Evolutionary conservation across 1,140 invertebrate species (phyloP), one percentile per base, ranked within the genome.

Genomic region (Dendroctonus valens): DNA sequence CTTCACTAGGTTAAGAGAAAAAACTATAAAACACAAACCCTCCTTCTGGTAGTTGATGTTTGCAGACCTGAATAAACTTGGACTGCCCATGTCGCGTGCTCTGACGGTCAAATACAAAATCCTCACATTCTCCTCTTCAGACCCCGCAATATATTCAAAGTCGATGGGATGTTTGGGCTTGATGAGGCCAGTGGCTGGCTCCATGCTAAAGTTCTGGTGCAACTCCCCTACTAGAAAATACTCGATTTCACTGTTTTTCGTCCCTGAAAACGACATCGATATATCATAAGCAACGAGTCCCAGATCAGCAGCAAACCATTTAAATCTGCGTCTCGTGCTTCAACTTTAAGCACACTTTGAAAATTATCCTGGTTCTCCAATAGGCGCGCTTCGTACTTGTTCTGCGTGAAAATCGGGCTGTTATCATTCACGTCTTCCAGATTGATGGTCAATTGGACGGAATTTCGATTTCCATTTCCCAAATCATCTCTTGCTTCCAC

Each of bases 361-460:
- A 96, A 96, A 50, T 89, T 81, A 0, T 79, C 67, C 73, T 90
- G 85, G 74, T 95, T 95, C 77, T 97, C 94, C 57, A 90, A 74
- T 0, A 97, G 73, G 48, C 92, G 85, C 0, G 90, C 89, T 78
- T 96, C 92, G 73, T 96, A 96, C 71, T 88, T 87, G 44, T 85
- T 87, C 68, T 92, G 91, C 0, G 90, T 75, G 74, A 96, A 96
- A 61, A 89, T 82, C 0, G 93, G 93, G 0, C 89, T 82, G 75
- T 95, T 94, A 75, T 95, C 92, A 74, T 96, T 96, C 0, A 93
- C 87, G 79, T 97, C 94, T 74, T 92, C 88, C 48, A 96, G 86
- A 63, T 91, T 89, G 3, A 97, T 83, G 5, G 92, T 86, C 5
- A 97, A 79, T 78, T 95, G 93, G 3, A 88, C 92, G 0, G 92